Evolutionary conservation across 2,797 vertebrate genomes (phyloP).

Genomic region (Spatula versicolor): DNA sequence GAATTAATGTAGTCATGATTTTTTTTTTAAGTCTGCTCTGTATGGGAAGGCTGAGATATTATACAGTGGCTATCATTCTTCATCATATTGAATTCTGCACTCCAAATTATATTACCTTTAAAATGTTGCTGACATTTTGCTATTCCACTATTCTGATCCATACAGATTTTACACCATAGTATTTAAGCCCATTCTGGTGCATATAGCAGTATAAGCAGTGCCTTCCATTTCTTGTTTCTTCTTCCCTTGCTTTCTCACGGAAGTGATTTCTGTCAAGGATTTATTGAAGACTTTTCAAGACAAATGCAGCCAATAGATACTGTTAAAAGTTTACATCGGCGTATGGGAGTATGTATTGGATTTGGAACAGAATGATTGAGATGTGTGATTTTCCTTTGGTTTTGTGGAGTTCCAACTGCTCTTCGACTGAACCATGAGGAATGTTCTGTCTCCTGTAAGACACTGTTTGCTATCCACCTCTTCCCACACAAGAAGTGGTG

Average conservation of each 20-base stretch:
- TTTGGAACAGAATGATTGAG: neutral
- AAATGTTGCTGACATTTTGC: constrained; percentile 66
- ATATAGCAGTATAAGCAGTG: constrained; percentile 2
- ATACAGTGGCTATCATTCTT: constrained; percentile 34
- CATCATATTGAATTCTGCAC: constrained; percentile 50
- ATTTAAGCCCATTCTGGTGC: constrained; percentile 22
- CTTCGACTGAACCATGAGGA: neutral
- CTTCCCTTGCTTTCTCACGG: neutral
- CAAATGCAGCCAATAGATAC: neutral
- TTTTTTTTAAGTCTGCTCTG: neutral
- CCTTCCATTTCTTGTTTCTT: constrained; percentile 3
- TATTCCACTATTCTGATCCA: constrained; percentile 10
- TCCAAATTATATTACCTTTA: constrained; percentile 59
- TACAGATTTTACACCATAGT: constrained; percentile 2
- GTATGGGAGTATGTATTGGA: neutral
- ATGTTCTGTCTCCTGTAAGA: neutral
- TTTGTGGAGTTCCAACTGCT: neutral
- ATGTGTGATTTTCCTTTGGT: neutral
- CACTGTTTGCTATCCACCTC: neutral
- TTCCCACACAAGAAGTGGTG: neutral
- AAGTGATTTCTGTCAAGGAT: neutral
- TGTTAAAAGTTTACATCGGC: neutral
- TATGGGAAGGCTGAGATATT: constrained; percentile 39
- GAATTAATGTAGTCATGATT: constrained; percentile 23
- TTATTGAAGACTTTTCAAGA: neutral